Evolutionary conservation across 2,888 invertebrate genomes (phyloP).

Genomic region (Deilephila porcellus): DNA sequence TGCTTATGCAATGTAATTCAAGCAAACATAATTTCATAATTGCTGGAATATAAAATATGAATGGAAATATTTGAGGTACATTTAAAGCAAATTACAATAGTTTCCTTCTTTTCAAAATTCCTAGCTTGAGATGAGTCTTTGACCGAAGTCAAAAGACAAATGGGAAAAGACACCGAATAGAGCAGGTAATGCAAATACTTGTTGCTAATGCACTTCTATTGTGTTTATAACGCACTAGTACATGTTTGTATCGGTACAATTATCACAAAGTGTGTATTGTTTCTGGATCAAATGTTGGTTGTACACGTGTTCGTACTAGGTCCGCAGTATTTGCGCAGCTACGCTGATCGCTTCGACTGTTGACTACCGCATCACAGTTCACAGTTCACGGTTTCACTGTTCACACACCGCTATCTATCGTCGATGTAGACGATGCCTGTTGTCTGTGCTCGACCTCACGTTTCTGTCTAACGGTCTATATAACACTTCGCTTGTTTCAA

Average conservation of each 20-base stretch:
- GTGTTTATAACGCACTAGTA: background rate
- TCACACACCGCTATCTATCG: constrained; percentile 49
- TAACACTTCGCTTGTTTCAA: constrained; percentile 75
- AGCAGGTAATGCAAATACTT: constrained; percentile 13
- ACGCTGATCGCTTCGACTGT: constrained; percentile 9
- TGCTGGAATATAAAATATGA: background rate
- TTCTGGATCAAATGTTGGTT: constrained; percentile 1
- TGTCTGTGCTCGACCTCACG: constrained; percentile 51
- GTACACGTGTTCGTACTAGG: background rate
- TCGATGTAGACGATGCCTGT: constrained; percentile 47
- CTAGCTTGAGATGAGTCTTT: background rate
- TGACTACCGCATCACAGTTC: constrained; percentile 36
- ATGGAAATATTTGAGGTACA: background rate
- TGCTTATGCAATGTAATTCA: background rate
- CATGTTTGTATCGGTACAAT: background rate
- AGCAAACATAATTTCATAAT: background rate
- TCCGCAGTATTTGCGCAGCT: background rate
- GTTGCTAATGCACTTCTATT: constrained; percentile 10
- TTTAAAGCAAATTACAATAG: background rate
- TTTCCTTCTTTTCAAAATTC: background rate
- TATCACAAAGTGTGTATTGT: background rate
- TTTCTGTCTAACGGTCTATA: constrained; percentile 66
- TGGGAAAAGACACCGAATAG: background rate
- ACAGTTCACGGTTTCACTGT: constrained; percentile 40
- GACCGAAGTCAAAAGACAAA: background rate